These are phyloP conservation scores for Stenopsyche tienmushanensis DNA, from an alignment of 1,140 invertebrate species.

Conservation along the genomic window DNA sequence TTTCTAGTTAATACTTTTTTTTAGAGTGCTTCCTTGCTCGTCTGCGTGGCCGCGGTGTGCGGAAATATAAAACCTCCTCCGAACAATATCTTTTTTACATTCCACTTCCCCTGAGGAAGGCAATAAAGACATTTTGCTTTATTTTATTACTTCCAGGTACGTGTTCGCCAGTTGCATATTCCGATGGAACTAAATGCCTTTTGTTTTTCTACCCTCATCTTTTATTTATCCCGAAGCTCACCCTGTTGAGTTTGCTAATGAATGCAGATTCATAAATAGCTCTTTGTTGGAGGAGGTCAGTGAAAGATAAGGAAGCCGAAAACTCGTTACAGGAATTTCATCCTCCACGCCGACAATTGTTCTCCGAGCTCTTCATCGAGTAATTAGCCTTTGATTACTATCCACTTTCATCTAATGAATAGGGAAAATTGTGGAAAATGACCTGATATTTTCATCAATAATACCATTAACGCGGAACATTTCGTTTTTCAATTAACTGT, in stretches of 20 bases:
- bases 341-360: too few species aligned
- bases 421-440: too few species aligned
- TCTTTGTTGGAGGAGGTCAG: too few species aligned
- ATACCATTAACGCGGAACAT: too few species aligned
- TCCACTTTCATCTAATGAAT: too few species aligned
- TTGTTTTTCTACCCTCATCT: background rate
- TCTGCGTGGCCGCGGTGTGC: constrained; percentile 6
- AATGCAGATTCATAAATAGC: constrained; percentile 6
- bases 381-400: too few species aligned
- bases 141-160: constrained; percentile 38
- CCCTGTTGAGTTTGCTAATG: background rate
- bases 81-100: constrained; percentile 29
- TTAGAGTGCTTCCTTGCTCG: constrained; percentile 17
- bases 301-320: too few species aligned
- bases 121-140: constrained; percentile 40
- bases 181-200: constrained; percentile 7
- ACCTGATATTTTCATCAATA: too few species aligned
- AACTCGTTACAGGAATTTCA: too few species aligned
- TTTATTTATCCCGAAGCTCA: background rate
- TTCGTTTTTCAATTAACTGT: too few species aligned
- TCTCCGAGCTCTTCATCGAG: too few species aligned
- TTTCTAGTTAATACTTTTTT: constrained; percentile 42
- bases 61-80: constrained; percentile 22
- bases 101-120: constrained; percentile 21
- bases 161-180: constrained; percentile 26